Evolutionary conservation across 2,113 vertebrate species (phyloP).

Genomic region (Centropus unirufus): DNA sequence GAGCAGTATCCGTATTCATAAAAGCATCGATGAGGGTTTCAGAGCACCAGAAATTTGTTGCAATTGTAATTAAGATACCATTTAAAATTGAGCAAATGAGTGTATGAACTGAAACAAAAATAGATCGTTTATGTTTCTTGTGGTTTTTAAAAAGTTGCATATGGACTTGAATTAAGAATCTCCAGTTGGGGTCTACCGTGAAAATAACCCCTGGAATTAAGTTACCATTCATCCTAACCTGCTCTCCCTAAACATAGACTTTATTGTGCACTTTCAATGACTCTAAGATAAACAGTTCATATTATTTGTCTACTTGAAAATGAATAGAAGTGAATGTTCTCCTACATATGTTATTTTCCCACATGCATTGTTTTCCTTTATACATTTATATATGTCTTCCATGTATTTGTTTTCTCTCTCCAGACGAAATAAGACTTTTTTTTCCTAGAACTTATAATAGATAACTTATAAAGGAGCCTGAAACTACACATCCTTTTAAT

Average conservation of each 20-base stretch:
- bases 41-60: not conserved
- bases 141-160: not conserved
- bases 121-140: not conserved
- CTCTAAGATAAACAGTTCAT: not conserved
- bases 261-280: not conserved
- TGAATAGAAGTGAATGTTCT: not conserved
- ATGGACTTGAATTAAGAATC: not conserved
- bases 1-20: not conserved
- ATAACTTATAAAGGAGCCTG: not conserved
- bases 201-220: not conserved
- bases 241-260: not conserved
- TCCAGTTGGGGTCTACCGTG: not conserved
- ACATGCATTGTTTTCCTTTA: not conserved
- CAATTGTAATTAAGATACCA: not conserved
- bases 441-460: not conserved
- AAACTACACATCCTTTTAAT: constrained; percentile 7
- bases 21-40: not conserved
- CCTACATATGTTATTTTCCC: not conserved
- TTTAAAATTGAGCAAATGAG: not conserved
- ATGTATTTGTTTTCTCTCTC: not conserved
- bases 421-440: not conserved
- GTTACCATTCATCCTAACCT: not conserved
- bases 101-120: not conserved
- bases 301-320: constrained; percentile 4
- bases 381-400: not conserved